Evolutionary conservation across 23 tunicate genomes (phyloP), one percentile per base, ranked within the genome.

Genomic region (Halocynthia aurantium): DNA sequence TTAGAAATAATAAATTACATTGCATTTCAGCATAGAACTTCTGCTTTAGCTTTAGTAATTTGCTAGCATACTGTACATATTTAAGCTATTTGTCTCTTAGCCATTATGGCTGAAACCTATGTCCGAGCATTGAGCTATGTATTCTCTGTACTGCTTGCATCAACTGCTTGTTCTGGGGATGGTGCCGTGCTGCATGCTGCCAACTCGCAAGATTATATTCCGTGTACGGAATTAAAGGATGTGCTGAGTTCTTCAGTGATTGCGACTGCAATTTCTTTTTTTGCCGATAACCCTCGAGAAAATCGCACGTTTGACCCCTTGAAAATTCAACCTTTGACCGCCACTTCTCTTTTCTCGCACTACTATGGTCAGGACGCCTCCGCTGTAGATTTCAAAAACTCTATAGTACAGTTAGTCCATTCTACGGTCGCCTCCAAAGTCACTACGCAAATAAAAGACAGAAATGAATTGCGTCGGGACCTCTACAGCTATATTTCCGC

Each of bases 241-340:
- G 21, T 84, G 13, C 53, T 88, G 5, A 84, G 84, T 8, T 70
- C 78, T 54, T 57, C 83, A 6, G 69, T 88, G 12, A 64, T 80
- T 7, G 77, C 88, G 6, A 57, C 77, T 8, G 62, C 89, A 52
- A 71, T 88, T 18, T 84, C 96, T 4, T 90, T 80, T 68, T 80
- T 84, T 17, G 86, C 89, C 49, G 96, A 90, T 51, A 68, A 90
- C 77, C 96, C 96, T 5, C 40, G 86, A 12, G 80, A 57, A 13
- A 62, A 76, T 51, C 57, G 44, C 10, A 75, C 86, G 7, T 19
- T 90, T 20, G 78, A 81, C 49, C 89, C 84, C 10, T 50, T 67
- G 2, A 40, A 18, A 18, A 56, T 83, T 17, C 69, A 57, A 50
- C 88, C 88, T 9, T 76, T 77, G 50, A 84, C 96, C 53, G 86